Evolutionary conservation across 1,140 invertebrate species (phyloP), one percentile per base, ranked within the genome.

Genomic region (Rhopalosiphum maidis): DNA sequence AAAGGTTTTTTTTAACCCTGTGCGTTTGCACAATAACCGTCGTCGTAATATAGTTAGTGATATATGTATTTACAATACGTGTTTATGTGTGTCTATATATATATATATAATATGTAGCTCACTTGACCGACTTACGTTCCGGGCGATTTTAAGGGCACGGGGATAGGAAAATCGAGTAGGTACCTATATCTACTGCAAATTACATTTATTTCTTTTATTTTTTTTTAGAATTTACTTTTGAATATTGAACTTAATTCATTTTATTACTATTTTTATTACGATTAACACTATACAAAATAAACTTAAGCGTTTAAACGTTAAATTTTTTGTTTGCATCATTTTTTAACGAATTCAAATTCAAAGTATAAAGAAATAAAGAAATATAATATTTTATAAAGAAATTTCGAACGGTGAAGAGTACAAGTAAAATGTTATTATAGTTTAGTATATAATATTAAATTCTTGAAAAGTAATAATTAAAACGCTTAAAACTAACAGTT

Each of bases 111-210:
- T n/a, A 22, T 35, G 77, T 83, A 83, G 77, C 37, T 83, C 35
- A 83, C 77, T 83, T 83, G 77, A 83, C 77, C 77, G 77, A 83
- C 35, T 83, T 83, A 37, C 77, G n/a, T 83, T 83, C 35, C 7
- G 21, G 18, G 77, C 15, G 35, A 37, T 83, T 83, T 9, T 37
- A 22, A 83, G 77, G 35, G 35, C 23, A 21, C 30, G n/a, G 60
- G 15, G 60, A 77, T 77, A 15, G 60, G 15, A 77, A 77, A n/a
- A n/a, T 77, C 60, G 60, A 77, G 60, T 77, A 51, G 15, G 0
- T 48, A 48, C 2, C 48, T 48, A 51, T 51, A 18, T 25, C 25
- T 35, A 77, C 0, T 77, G 0, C 30, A 77, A 77, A 18, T n/a
- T 77, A 22, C 18, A 77, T 77, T n/a, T n/a, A 77, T n/a, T 77